Base-by-base conservation (phyloP, 2,797 vertebrate genomes). In the Sternarchorhynchus goeldii region DNA sequence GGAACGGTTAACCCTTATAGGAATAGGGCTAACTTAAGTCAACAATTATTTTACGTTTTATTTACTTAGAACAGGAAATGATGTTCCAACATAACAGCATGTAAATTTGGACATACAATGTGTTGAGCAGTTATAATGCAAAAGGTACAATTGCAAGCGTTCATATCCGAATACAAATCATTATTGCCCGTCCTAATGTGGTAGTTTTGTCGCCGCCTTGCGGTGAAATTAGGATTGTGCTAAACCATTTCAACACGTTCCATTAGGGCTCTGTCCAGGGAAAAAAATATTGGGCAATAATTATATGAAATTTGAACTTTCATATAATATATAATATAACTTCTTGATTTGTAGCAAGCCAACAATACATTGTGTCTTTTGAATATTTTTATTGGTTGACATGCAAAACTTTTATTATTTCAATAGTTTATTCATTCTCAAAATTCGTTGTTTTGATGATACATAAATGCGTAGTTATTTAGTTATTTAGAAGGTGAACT, bases 121-220 rank as follows among this genome's bases (percentile, higher is more conserved):
- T 18, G 4, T 21, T 56, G 14, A 58, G 8, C 7, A 20, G 18
- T 3, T 68, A 55, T 77, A 25, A 41, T 29, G 34, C 16, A 55
- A 12, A 32, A 41, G n/a, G 41, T 76, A 64, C 25, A 66, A 45
- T 41, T 41, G 34, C 58, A 45, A 68, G 68, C 17, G 62, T 64
- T 77, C 76, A 67, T 57, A 63, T 64, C 39, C 31, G 62, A 25
- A 31, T 56, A 60, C 34, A 56, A 68, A 67, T 65, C 18, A 62
- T 80, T 77, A 78, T 67, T 76, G 68, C 21, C 64, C 66, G 25
- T 45, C 55, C 31, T 41, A 73, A 36, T 32, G 25, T 81, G 41
- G 62, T 14, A 68, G 16, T 85, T 93, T 83, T 94, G 93, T 92
- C 92, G 91, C 92, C 93, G 91, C 90, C 93, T 91, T 65, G 88